These are phyloP conservation scores for Gastracanthus pulcherrimus DNA, from an alignment of 2,888 invertebrate species.

Conservation along the genomic window DNA sequence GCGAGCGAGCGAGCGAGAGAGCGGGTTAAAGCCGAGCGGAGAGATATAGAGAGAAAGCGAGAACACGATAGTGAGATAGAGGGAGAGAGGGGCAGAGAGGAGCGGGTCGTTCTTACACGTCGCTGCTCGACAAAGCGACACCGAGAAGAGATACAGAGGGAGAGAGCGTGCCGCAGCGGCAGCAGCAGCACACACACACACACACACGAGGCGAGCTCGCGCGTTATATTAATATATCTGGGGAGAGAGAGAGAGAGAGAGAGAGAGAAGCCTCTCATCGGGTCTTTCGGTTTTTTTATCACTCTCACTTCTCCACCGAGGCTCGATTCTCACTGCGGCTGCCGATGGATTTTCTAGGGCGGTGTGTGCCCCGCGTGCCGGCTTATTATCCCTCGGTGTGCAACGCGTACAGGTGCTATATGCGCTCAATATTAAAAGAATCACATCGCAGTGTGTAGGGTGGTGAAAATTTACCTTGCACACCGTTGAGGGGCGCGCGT, in stretches of 20 bases:
- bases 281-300: conserved; percentile 43
- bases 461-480: too few relatives aligned
- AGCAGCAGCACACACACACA: too few relatives aligned
- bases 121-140: conserved; percentile 74
- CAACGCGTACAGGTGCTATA: too few relatives aligned
- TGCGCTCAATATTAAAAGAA: too few relatives aligned
- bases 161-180: neutral
- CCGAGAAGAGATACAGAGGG: conserved; percentile 20
- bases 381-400: too few relatives aligned
- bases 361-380: neutral
- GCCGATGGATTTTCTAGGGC: neutral
- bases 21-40: conserved; percentile 54
- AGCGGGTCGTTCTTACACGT: conserved; percentile 69
- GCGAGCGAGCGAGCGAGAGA: too few relatives aligned
- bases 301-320: neutral
- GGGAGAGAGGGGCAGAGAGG: neutral
- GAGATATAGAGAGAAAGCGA: conserved; percentile 8
- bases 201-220: too few relatives aligned
- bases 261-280: conserved; percentile 29
- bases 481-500: too few relatives aligned
- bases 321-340: conserved; percentile 22
- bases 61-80: neutral
- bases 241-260: too few relatives aligned
- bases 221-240: conserved; percentile 71
- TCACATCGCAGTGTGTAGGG: too few relatives aligned